phyloP scores from a whole-genome alignment of 2,888 invertebrate species.

The Anoplius nigerrimus region DNA sequence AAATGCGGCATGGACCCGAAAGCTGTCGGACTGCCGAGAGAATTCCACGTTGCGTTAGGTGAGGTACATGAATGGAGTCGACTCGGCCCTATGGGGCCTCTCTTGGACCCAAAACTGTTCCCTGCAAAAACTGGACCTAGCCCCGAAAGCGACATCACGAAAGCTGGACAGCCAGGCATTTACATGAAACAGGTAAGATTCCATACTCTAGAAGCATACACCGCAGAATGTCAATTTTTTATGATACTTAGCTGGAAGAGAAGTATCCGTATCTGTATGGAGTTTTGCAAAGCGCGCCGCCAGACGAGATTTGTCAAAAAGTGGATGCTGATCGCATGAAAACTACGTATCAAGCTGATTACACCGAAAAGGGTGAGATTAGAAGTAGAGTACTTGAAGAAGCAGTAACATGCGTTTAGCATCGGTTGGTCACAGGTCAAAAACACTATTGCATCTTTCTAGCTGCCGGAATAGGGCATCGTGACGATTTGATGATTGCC shows the following conservation, averaged over 20 bases:
- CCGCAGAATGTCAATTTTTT: neutral
- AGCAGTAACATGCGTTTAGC: no score
- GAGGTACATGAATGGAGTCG: conserved; percentile 71
- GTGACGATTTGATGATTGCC: no score
- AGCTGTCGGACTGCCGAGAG: conserved; percentile 12
- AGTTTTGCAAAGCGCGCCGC: conserved; percentile 78
- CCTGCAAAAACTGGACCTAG: conserved; percentile 78
- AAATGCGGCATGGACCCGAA: conserved; percentile 37
- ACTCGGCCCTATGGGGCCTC: conserved; percentile 78
- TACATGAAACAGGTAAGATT: conserved; percentile 79
- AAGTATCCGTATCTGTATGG: conserved; percentile 82
- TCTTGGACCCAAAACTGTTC: conserved; percentile 80
- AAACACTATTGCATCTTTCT: no score
- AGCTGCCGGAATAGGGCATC: no score
- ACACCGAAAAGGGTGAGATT: conserved; percentile 73
- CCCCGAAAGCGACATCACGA: conserved; percentile 77
- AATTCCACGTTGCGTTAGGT: conserved; percentile 33
- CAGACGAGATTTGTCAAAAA: conserved; percentile 77
- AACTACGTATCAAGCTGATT: conserved; percentile 80
- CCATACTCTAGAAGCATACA: neutral
- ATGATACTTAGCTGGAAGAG: conserved; percentile 77
- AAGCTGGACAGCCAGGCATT: conserved; percentile 79
- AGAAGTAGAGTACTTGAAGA: neutral
- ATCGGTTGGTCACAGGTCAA: no score
- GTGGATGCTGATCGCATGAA: conserved; percentile 79